Percentiles rank a stretch among this genome's conserved stretches.
Conservation (phyloP, 2,113 vertebrate species). For the Erinaceus europaeus region DNA sequence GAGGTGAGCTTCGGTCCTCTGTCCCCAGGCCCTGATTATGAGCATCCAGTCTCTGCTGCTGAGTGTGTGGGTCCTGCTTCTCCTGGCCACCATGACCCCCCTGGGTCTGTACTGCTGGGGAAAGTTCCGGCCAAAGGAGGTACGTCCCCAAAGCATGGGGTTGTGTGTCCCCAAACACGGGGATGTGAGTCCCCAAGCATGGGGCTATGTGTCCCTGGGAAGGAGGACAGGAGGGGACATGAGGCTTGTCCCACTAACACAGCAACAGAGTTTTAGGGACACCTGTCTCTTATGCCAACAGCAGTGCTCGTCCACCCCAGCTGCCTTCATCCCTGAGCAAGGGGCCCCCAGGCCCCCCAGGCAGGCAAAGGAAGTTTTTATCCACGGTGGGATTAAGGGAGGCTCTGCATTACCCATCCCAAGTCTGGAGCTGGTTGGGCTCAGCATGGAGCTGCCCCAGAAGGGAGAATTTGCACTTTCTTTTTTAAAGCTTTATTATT, state of each 20-base stretch:
- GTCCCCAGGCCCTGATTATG: background rate
- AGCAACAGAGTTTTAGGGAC: too few relatives aligned
- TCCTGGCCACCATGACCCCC: slow-evolving; percentile 44
- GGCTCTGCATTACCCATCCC: background rate
- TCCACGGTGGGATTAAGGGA: too few relatives aligned
- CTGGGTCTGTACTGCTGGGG: slow-evolving; percentile 27
- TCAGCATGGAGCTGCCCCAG: background rate
- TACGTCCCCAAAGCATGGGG: background rate
- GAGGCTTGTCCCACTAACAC: background rate
- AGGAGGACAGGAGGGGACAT: background rate
- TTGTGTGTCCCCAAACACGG: background rate
- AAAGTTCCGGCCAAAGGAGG: background rate
- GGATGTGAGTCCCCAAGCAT: too few relatives aligned
- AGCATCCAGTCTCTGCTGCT: slow-evolving; percentile 6
- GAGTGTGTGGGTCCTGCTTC: slow-evolving; percentile 3
- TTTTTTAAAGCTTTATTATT: too few relatives aligned
- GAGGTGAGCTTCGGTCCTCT: background rate
- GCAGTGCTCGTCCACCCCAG: too few relatives aligned
- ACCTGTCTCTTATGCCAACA: too few relatives aligned
- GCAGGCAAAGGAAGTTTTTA: background rate
- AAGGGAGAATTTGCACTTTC: background rate
- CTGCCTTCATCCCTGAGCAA: background rate
- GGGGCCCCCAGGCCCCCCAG: background rate
- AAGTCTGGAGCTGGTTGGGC: background rate
- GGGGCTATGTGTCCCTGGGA: background rate